These are phyloP conservation scores for Lithobates pipiens DNA, from an alignment of 2,797 vertebrate genomes.

Conservation along the genomic window DNA sequence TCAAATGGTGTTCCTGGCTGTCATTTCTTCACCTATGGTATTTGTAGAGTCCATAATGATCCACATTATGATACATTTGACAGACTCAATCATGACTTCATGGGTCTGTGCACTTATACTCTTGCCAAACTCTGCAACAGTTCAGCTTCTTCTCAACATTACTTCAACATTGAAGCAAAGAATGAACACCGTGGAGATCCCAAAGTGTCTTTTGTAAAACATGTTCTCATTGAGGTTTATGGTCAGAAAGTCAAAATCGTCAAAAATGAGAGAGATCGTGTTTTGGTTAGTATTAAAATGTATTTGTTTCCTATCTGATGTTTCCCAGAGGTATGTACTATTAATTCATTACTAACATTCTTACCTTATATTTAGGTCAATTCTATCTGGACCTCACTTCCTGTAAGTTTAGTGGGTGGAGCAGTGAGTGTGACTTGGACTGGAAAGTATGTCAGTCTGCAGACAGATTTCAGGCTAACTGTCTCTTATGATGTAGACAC, in stretches of 20 bases:
- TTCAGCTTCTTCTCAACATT: slow-evolving; percentile 65
- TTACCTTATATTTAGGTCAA: slow-evolving; percentile 76
- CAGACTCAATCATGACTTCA: slow-evolving; percentile 73
- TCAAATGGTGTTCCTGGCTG: slow-evolving; percentile 61
- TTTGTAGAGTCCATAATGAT: slow-evolving; percentile 77
- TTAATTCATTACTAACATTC: not conserved
- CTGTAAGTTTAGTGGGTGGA: slow-evolving; percentile 70
- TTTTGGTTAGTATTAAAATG: slow-evolving; percentile 76
- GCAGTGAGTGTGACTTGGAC: slow-evolving; percentile 72
- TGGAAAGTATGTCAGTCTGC: slow-evolving; percentile 73
- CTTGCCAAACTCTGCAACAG: slow-evolving; percentile 78
- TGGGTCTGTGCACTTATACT: slow-evolving; percentile 79
- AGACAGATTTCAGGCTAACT: slow-evolving; percentile 75
- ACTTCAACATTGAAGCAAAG: slow-evolving; percentile 81
- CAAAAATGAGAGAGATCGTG: slow-evolving; percentile 70
- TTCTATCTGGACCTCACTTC: slow-evolving; percentile 78
- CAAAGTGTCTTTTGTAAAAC: slow-evolving; percentile 71
- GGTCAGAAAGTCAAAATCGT: slow-evolving; percentile 72
- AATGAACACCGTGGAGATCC: slow-evolving; percentile 73
- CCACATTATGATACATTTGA: slow-evolving; percentile 84
- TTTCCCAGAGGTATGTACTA: not conserved
- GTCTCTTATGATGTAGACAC: slow-evolving; percentile 79
- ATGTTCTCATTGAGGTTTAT: slow-evolving; percentile 73
- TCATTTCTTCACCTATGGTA: slow-evolving; percentile 67
- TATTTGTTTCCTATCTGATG: not conserved